These are phyloP conservation scores for Macrostomum lignano DNA, from an alignment of 1,140 invertebrate species.

Conservation along the genomic window DNA sequence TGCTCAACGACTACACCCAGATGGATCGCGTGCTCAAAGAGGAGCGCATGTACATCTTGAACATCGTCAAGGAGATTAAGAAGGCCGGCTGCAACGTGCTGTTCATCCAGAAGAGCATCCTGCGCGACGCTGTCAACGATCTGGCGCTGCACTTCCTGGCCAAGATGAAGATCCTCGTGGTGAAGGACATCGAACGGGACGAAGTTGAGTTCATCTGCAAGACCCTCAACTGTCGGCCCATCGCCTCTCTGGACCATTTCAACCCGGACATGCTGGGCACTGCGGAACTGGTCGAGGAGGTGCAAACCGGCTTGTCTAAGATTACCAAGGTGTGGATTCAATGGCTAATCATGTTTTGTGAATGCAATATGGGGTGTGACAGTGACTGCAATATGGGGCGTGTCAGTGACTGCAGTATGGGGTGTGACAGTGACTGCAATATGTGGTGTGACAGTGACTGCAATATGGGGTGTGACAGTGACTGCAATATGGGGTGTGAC, in stretches of 20 bases:
- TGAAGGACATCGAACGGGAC: slow-evolving; percentile 87
- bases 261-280: slow-evolving; percentile 55
- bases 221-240: slow-evolving; percentile 61
- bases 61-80: slow-evolving; percentile 95
- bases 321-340: slow-evolving; percentile 49
- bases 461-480: too few relatives aligned
- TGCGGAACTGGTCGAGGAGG: slow-evolving; percentile 78
- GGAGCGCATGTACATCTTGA: slow-evolving; percentile 82
- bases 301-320: slow-evolving; percentile 56
- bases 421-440: too few relatives aligned
- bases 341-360: not conserved
- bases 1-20: slow-evolving; percentile 87
- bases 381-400: too few relatives aligned
- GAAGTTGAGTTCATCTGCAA: slow-evolving; percentile 91
- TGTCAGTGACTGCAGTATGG: too few relatives aligned
- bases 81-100: slow-evolving; percentile 89
- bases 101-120: slow-evolving; percentile 87
- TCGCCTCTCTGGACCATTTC: slow-evolving; percentile 94
- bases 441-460: too few relatives aligned
- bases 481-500: too few relatives aligned
- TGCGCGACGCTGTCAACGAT: slow-evolving; percentile 84
- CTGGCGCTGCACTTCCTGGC: slow-evolving; percentile 85
- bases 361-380: not conserved
- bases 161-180: slow-evolving; percentile 94
- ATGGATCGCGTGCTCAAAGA: slow-evolving; percentile 97